phyloP scores from a whole-genome alignment of 2,113 vertebrate species.

The Megatriorchis doriae region DNA sequence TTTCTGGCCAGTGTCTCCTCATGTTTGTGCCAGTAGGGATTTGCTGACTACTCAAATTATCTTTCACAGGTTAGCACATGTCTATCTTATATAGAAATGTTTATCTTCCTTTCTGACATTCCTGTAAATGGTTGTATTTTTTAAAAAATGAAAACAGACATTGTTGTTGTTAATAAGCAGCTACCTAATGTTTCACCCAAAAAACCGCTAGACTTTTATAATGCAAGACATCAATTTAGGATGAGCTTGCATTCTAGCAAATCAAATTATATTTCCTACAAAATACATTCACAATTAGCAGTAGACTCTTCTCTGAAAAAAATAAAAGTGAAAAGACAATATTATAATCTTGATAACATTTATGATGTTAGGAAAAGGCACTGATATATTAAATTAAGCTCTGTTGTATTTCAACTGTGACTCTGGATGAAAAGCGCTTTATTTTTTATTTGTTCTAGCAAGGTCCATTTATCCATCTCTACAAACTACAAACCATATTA shows the following conservation, averaged over 20 bases:
- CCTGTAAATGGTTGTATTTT: background rate
- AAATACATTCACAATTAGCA: background rate
- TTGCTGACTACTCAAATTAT: slow-evolving; percentile 45
- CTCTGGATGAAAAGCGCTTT: background rate
- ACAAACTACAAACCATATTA: background rate
- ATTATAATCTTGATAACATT: background rate
- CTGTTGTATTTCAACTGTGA: background rate
- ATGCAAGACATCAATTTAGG: background rate
- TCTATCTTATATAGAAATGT: background rate
- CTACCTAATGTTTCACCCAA: background rate
- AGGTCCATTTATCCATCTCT: background rate
- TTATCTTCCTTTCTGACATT: background rate
- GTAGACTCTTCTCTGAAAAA: background rate
- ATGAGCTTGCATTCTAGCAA: background rate
- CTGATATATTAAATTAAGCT: background rate
- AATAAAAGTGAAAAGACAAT: background rate
- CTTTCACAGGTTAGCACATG: background rate
- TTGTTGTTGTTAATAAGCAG: background rate
- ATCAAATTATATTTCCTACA: background rate
- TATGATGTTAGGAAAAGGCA: background rate
- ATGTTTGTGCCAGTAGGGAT: slow-evolving; percentile 4
- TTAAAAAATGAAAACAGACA: background rate
- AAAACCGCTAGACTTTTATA: background rate
- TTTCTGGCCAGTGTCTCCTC: slow-evolving; percentile 39
- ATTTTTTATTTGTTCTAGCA: background rate